Evolutionary conservation across 2,113 vertebrate species (phyloP).

Genomic region (Oryzias curvinotus): DNA sequence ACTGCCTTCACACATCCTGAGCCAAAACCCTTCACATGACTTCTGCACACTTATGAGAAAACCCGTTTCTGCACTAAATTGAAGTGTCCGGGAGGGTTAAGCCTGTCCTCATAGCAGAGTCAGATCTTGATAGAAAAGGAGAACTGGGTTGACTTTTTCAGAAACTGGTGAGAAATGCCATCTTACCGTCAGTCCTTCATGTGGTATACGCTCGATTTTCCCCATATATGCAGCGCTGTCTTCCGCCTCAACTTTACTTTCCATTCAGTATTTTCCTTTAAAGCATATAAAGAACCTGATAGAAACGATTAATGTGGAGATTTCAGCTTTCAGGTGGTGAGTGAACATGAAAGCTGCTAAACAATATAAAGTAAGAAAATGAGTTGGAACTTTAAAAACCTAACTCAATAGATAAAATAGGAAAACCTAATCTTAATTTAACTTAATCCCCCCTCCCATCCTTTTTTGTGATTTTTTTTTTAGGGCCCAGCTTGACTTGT

Average conservation of each 20-base stretch:
- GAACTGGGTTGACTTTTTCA: constrained; percentile 58
- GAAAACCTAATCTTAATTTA: no score
- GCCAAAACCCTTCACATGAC: constrained; percentile 59
- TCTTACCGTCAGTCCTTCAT: constrained; percentile 56
- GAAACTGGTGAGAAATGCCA: constrained; percentile 58
- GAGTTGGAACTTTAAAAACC: no score
- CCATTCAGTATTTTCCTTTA: no score
- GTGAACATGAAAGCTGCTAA: no score
- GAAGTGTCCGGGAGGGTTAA: constrained; percentile 34
- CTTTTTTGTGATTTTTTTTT: no score
- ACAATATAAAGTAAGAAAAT: no score
- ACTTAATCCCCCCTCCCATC: no score
- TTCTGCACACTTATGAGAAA: constrained; percentile 57
- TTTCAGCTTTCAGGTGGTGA: no score
- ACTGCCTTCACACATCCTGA: constrained; percentile 48
- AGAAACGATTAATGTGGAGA: no score
- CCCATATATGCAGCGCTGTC: constrained; percentile 42
- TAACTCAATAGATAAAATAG: no score
- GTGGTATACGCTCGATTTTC: constrained; percentile 61
- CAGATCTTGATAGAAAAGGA: constrained; percentile 31
- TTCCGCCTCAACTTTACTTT: constrained; percentile 15
- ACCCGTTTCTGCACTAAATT: constrained; percentile 45
- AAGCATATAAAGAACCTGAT: no score
- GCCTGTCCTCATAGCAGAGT: constrained; percentile 29
- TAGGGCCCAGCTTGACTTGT: no score